phyloP scores from a whole-genome alignment of 1,140 invertebrate species.

The Lepidostoma basale region DNA sequence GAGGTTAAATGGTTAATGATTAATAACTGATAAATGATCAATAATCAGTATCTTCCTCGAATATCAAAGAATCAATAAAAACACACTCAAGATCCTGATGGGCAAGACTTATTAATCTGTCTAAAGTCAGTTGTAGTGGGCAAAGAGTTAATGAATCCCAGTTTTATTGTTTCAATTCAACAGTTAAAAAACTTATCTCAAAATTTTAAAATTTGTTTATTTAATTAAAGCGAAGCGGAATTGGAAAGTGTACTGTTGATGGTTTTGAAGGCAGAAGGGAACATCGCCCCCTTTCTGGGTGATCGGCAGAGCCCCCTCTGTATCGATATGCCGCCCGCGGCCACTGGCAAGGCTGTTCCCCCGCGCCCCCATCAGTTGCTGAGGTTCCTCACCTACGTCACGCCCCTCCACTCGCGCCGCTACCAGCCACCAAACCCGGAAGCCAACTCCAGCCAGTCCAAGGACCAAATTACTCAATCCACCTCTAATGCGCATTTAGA shows the following conservation, averaged over 20 bases:
- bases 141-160: too few species aligned
- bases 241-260: conserved; percentile 55
- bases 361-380: conserved; percentile 51
- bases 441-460: not conserved
- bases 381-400: conserved; percentile 50
- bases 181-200: too few species aligned
- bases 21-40: too few species aligned
- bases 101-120: too few species aligned
- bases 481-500: too few species aligned
- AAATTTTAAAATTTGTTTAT: not conserved
- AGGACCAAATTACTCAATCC: too few species aligned
- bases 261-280: conserved; percentile 52
- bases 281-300: conserved; percentile 53
- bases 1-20: too few species aligned
- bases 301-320: conserved; percentile 52
- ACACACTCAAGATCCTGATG: too few species aligned
- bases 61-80: too few species aligned
- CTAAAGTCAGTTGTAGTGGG: too few species aligned
- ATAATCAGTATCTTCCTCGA: too few species aligned
- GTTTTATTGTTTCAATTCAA: too few species aligned
- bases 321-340: conserved; percentile 54
- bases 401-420: conserved; percentile 51
- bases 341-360: conserved; percentile 21
- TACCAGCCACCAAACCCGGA: conserved; percentile 44
- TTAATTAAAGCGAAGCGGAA: conserved; percentile 54